phyloP scores from a whole-genome alignment of 2,888 invertebrate genomes.

The Ophion costatus region DNA sequence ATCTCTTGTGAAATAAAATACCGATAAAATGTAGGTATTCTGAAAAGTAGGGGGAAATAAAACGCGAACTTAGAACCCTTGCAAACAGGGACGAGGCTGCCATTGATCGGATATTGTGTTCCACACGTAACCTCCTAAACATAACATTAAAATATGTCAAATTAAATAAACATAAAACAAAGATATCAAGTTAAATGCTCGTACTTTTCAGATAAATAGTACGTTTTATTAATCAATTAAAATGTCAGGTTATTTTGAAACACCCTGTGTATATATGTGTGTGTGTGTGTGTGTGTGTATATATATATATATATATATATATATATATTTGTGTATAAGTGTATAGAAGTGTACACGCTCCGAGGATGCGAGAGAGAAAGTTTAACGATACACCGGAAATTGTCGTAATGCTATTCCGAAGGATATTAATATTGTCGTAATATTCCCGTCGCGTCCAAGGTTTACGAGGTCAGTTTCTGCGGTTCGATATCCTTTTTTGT shows the following conservation, averaged over 20 bases:
- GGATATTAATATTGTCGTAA: conserved; percentile 42
- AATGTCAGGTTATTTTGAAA: too few species aligned
- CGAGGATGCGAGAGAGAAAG: conserved; percentile 54
- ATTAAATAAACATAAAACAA: too few species aligned
- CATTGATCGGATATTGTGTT: too few species aligned
- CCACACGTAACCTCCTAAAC: too few species aligned
- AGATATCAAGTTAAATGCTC: too few species aligned
- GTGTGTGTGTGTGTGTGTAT: too few species aligned
- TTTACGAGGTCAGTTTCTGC: conserved; percentile 53
- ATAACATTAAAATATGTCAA: too few species aligned
- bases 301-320: neutral
- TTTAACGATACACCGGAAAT: conserved; percentile 60
- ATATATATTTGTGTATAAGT: neutral
- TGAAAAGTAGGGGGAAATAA: conserved; percentile 26
- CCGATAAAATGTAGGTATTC: conserved; percentile 18
- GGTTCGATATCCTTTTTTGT: conserved; percentile 22
- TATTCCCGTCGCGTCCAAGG: conserved; percentile 42
- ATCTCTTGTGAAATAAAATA: conserved; percentile 36
- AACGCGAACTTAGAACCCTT: too few species aligned
- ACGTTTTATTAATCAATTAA: too few species aligned
- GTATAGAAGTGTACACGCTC: conserved; percentile 2
- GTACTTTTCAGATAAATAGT: too few species aligned
- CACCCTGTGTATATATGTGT: neutral
- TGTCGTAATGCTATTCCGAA: conserved; percentile 49
- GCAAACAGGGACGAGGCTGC: too few species aligned